Base-by-base conservation (phyloP, 2,113 vertebrate genomes). In the Brevimyrus niger region DNA sequence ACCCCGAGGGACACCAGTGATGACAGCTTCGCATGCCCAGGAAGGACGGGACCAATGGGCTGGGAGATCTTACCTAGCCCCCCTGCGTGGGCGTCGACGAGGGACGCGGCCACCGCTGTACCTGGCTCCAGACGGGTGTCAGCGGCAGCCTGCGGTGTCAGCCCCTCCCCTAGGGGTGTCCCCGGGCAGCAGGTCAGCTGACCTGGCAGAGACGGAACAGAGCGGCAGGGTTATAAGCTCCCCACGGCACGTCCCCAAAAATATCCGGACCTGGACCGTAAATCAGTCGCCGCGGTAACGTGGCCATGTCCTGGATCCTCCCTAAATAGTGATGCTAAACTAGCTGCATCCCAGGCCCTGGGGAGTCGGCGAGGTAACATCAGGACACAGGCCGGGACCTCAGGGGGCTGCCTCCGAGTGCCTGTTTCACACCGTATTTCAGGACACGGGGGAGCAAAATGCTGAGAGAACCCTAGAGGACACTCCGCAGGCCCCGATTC, bases 11-110 rank as follows among this genome's bases (percentile, higher is more conserved):
- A 65, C n/a, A 27, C 11, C n/a, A 65, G 61, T 65, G 61, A 65
- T 10, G 61, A 65, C 61, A 11, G n/a, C 61, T 3, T 65, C n/a
- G 23, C 2, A 0, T 9, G 55, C 21, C 55, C 55, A 61, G 55
- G 55, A n/a, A 61, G 55, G 55, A n/a, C 7, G 23, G 23, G 9
- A 10, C 61, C 1, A 69, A 42, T 42, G 4, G 73, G 73, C 15
- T 19, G 35, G 35, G 73, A 80, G 73, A 19, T 21, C 35, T 91
- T 97, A 99, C 98, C 98, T 93, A 99, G 93, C 91, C 98, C 98
- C 96, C 98, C 98, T 9, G 98, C 98, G 0, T 99, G 98, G n/a
- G 98, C 98, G 51, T 99, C 98, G 8, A 99, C 97, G 73, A 99
- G 97, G 4, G 98, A 98, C 46, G 96, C 96, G 51, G 96, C 97